These are phyloP conservation scores for Nyctalus aviator DNA, from an alignment of 2,797 vertebrate genomes.

Conservation along the genomic window DNA sequence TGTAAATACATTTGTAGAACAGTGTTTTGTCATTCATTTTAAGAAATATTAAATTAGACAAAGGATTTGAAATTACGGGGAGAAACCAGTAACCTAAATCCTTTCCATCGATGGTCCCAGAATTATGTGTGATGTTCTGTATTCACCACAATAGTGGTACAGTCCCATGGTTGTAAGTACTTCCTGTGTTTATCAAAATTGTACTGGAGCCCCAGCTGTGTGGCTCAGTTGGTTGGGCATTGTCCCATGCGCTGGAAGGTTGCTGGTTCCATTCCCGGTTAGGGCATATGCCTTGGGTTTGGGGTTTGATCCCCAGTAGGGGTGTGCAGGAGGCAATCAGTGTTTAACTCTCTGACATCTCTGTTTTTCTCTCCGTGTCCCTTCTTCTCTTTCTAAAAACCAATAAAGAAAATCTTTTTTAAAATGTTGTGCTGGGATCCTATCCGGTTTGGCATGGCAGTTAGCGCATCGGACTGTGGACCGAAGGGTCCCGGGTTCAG, in stretches of 20 bases:
- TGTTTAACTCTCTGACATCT: too few species aligned
- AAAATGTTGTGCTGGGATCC: background rate
- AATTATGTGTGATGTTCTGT: background rate
- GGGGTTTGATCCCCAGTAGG: background rate
- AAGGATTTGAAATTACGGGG: background rate
- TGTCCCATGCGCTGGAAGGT: background rate
- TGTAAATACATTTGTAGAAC: constrained; percentile 2
- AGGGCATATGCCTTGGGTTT: background rate
- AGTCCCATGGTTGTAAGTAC: background rate
- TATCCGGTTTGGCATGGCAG: too few species aligned
- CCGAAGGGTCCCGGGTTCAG: too few species aligned
- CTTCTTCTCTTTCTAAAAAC: background rate
- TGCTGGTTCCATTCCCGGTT: background rate
- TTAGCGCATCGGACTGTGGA: too few species aligned
- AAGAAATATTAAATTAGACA: constrained; percentile 19
- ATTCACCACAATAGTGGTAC: background rate
- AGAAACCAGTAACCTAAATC: background rate
- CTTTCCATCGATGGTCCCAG: background rate
- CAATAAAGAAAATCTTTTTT: background rate
- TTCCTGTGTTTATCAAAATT: background rate
- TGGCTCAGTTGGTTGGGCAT: background rate
- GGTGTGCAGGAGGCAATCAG: background rate
- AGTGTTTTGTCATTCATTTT: constrained; percentile 11
- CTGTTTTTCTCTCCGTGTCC: background rate
- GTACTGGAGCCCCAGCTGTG: background rate